Conservation (phyloP, 2,797 vertebrate species). For the Nannoperca australis region DNA sequence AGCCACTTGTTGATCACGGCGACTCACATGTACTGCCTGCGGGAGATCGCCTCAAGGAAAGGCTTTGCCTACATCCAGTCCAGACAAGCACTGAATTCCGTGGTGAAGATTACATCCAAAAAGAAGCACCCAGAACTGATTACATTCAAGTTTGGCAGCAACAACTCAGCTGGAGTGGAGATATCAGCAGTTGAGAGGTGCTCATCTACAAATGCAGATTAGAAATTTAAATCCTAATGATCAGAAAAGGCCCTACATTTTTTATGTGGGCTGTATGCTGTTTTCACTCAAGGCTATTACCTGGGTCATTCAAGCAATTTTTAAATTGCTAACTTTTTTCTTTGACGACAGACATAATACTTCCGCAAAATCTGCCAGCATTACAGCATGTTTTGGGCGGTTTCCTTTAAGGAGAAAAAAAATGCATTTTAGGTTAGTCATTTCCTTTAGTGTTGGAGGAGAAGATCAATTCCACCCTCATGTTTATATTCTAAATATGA, state of each 20-base stretch:
- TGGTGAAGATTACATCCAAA: slow-evolving; percentile 99
- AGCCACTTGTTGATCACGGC: slow-evolving; percentile 96
- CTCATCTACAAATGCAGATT: slow-evolving; percentile 18
- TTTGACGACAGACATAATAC: no score
- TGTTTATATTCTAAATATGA: not conserved
- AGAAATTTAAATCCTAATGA: not conserved
- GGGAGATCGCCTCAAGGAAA: slow-evolving; percentile 95
- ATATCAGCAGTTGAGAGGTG: slow-evolving; percentile 97
- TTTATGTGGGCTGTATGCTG: no score
- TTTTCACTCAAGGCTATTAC: no score
- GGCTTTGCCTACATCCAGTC: slow-evolving; percentile 98
- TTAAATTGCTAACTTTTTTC: no score
- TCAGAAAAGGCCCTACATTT: not conserved
- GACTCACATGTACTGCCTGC: slow-evolving; percentile 98
- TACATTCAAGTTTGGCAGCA: slow-evolving; percentile 98
- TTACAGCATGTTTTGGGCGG: no score
- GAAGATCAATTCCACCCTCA: not conserved
- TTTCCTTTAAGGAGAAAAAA: no score
- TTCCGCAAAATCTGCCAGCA: no score
- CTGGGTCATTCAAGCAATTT: no score
- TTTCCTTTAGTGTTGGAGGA: not conserved
- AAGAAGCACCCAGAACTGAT: slow-evolving; percentile 99
- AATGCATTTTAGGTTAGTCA: not conserved
- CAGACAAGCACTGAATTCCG: slow-evolving; percentile 95
- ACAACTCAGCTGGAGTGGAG: slow-evolving; percentile 93